phyloP scores from a whole-genome alignment of 2,797 vertebrate species.

The Tokudaia muenninki region DNA sequence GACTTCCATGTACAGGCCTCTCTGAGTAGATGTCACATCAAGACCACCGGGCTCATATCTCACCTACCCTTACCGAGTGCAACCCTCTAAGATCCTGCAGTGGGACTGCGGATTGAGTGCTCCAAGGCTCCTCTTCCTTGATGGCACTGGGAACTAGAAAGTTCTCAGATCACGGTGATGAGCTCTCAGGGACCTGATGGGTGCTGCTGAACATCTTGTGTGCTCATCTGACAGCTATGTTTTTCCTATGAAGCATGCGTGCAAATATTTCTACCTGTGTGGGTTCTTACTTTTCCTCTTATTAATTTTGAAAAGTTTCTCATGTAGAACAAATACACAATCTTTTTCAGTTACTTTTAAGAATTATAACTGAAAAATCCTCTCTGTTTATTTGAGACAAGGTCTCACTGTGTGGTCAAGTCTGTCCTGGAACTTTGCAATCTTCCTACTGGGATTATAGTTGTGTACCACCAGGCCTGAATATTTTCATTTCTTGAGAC shows the following conservation, averaged over 20 bases:
- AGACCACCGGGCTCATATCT: rapidly evolving
- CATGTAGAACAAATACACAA: not conserved
- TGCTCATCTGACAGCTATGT: rapidly evolving
- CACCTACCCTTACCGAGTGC: too few relatives aligned
- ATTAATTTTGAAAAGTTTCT: not conserved
- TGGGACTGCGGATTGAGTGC: rapidly evolving
- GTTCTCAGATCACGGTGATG: rapidly evolving
- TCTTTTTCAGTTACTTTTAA: not conserved
- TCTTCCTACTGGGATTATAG: not conserved
- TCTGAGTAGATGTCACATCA: not conserved
- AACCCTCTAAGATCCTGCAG: rapidly evolving
- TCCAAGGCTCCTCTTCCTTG: not conserved
- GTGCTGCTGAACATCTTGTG: rapidly evolving
- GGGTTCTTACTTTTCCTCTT: not conserved
- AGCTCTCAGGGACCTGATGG: rapidly evolving
- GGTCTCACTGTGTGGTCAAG: not conserved
- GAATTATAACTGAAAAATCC: not conserved
- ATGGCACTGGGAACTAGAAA: rapidly evolving
- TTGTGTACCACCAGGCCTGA: too few relatives aligned
- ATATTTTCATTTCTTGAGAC: not conserved
- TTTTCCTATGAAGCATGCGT: not conserved
- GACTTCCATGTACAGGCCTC: not conserved
- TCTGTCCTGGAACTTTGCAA: not conserved
- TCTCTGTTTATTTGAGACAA: not conserved
- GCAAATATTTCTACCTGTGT: not conserved